These are phyloP conservation scores for Amiota mariae DNA, from an alignment of 2,888 invertebrate species.

Conservation along the genomic window DNA sequence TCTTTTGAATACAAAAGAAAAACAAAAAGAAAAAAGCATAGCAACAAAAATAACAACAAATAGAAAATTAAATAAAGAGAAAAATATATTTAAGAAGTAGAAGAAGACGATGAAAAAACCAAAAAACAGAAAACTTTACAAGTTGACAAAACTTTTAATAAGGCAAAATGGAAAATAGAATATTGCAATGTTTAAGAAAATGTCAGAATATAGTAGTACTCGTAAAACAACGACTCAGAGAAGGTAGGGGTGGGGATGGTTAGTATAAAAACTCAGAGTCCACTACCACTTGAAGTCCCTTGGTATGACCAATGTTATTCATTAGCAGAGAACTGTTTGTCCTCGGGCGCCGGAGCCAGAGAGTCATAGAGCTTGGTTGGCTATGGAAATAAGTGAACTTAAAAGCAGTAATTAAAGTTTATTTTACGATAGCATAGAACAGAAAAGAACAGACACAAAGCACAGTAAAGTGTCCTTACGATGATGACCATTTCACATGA, in stretches of 20 bases:
- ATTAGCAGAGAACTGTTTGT: not conserved
- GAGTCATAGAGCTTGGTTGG: not conserved
- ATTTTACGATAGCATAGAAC: conserved; percentile 27
- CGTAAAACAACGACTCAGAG: too few species aligned
- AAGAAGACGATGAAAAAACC: conserved; percentile 4
- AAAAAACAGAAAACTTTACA: conserved; percentile 32
- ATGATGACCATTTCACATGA: not conserved
- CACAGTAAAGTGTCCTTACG: not conserved
- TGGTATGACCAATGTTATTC: not conserved
- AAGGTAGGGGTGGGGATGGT: too few species aligned
- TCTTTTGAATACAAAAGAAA: too few species aligned
- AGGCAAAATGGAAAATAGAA: conserved; percentile 52
- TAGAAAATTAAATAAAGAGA: conserved; percentile 2
- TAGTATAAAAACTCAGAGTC: too few species aligned
- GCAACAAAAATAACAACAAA: conserved; percentile 5
- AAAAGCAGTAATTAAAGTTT: conserved; percentile 39
- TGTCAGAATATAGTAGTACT: not conserved
- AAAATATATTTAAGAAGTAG: conserved; percentile 10
- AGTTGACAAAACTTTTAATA: conserved; percentile 65
- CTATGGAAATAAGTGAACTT: conserved; percentile 15
- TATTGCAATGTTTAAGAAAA: conserved; percentile 30
- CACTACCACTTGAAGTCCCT: not conserved
- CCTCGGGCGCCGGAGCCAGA: not conserved
- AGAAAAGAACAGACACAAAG: not conserved
- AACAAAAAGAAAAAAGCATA: too few species aligned